phyloP scores from a whole-genome alignment of 2,797 vertebrate genomes.

The Leptoclinus maculatus region DNA sequence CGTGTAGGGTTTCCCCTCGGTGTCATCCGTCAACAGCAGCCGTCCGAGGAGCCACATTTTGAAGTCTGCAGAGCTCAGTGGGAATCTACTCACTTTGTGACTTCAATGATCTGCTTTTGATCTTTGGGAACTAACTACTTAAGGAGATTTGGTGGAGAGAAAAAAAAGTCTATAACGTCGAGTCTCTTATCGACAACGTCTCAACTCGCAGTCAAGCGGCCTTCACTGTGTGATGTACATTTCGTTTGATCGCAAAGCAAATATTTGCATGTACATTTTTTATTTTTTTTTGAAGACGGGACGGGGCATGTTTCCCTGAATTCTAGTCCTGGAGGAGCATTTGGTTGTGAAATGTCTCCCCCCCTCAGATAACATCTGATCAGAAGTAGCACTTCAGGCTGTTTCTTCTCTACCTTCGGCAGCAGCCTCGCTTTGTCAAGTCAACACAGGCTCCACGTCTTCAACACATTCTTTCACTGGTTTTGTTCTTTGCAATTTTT shows the following conservation, averaged over 20 bases:
- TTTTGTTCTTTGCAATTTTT: slow-evolving; percentile 36
- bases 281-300: slow-evolving; percentile 28
- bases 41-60: background rate
- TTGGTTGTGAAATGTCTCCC: slow-evolving; percentile 57
- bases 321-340: slow-evolving; percentile 44
- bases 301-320: slow-evolving; percentile 56
- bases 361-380: slow-evolving; percentile 58
- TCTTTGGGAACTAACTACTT: background rate
- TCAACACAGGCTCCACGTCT: slow-evolving; percentile 38
- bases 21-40: slow-evolving; percentile 9
- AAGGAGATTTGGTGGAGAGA: background rate
- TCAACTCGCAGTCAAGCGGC: background rate
- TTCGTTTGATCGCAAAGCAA: slow-evolving; percentile 4
- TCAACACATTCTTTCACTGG: slow-evolving; percentile 48
- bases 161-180: background rate
- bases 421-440: slow-evolving; percentile 31
- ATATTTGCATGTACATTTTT: slow-evolving; percentile 49
- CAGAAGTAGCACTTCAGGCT: slow-evolving; percentile 32
- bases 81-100: background rate
- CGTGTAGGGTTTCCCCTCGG: background rate
- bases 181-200: background rate
- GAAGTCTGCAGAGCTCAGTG: background rate
- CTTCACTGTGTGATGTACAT: slow-evolving; percentile 31
- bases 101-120: slow-evolving; percentile 7
- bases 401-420: slow-evolving; percentile 30